Conservation (phyloP, 2,888 invertebrate species). For the Leucophenga maculata region DNA sequence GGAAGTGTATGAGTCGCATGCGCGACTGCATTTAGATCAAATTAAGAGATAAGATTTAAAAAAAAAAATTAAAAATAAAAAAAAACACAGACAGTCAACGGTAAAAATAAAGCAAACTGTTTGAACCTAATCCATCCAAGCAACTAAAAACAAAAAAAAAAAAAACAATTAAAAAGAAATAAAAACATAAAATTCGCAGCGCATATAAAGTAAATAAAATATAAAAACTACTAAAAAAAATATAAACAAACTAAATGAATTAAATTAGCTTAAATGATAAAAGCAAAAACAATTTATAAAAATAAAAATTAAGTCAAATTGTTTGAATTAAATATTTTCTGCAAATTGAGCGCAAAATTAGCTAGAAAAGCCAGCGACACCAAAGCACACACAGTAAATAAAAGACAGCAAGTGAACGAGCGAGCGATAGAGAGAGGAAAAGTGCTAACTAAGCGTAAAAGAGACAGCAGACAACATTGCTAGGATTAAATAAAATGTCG, state of each 20-base stretch:
- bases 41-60: neutral
- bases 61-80: neutral
- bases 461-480: neutral
- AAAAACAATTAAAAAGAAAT: neutral
- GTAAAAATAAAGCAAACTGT: neutral
- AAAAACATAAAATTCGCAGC: neutral
- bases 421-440: neutral
- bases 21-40: no score
- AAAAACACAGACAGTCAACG: neutral
- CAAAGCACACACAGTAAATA: no score
- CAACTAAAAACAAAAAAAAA: constrained; percentile 3
- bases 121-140: constrained; percentile 20
- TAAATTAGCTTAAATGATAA: neutral
- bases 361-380: no score
- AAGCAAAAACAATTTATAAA: neutral
- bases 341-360: neutral
- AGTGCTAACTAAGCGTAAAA: neutral
- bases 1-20: neutral
- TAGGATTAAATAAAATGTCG: neutral
- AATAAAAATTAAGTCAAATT: neutral
- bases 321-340: neutral
- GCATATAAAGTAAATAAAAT: no score
- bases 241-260: neutral
- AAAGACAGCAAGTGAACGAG: no score
- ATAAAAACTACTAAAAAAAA: neutral